Conservation (phyloP, 1,140 invertebrate species). For the Ostrea edulis region DNA sequence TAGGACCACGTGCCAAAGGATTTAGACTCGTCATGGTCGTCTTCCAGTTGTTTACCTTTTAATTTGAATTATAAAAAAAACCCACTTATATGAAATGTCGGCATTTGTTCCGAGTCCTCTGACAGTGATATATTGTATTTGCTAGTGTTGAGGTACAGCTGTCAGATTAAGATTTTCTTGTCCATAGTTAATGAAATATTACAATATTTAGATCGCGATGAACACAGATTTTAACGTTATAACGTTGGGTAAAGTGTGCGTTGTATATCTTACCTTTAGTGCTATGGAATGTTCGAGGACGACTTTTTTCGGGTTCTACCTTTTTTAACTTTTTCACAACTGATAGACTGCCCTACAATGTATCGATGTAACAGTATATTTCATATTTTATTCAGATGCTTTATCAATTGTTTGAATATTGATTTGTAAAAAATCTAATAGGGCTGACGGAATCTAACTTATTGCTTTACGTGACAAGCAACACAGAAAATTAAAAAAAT, state of each 20-base stretch:
- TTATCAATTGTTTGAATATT: not conserved
- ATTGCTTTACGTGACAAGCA: too few relatives aligned
- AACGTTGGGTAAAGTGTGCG: not conserved
- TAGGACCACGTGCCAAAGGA: conserved; percentile 51
- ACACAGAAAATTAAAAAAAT: not conserved
- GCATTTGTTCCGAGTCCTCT: not conserved
- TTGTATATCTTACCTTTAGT: not conserved
- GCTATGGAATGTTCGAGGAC: not conserved
- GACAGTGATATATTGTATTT: too few relatives aligned
- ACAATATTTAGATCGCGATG: not conserved
- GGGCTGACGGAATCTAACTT: too few relatives aligned
- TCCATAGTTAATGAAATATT: not conserved
- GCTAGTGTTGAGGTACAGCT: not conserved
- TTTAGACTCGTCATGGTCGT: conserved; percentile 22
- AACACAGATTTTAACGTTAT: not conserved
- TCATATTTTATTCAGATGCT: not conserved
- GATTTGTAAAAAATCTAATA: not conserved
- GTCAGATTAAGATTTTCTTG: not conserved
- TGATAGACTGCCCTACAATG: conserved; percentile 69
- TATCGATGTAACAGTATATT: not conserved
- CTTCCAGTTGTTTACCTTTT: conserved; percentile 8
- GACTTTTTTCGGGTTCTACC: conserved; percentile 50
- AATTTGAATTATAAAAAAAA: not conserved
- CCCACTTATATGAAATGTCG: not conserved
- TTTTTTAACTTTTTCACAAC: conserved; percentile 68